Base-by-base conservation (phyloP, 2,888 invertebrate genomes). In the Mayetiola destructor region DNA sequence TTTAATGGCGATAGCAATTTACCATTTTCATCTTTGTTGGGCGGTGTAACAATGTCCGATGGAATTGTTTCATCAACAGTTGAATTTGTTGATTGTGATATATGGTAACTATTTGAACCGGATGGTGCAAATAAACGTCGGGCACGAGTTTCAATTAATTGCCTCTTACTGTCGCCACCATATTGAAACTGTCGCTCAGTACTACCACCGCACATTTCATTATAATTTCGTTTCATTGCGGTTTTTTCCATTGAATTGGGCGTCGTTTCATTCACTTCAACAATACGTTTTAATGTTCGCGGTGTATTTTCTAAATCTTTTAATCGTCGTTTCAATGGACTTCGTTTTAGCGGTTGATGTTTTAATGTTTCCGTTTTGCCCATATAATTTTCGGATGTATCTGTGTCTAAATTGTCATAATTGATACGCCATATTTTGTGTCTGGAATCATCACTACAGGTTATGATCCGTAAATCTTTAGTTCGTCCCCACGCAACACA, bases 371-470 rank as follows among this genome's bases (percentile, higher is more conserved):
- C 77, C 0, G 77, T 75, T 37, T 67, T 67, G 0, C 81, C 81
- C 5, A 69, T 66, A 53, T 73, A 69, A 48, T 70, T 69, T 12
- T 69, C 64, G 3, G 65, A 61, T 12, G 67, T 64, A 14, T 76
- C 70, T 56, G 67, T 68, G 2, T 68, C 65, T 18, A 73, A 64
- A 30, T 67, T 62, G 62, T 80, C 80, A 1, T 69, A 69, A 0
- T 82, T 82, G 37, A 86, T 71, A 53, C 82, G 75, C 88, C 88
- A 89, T 56, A 88, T 76, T 70, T 82, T 82, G 68, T 86, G 85
- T 0, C 80, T 73, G 12, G 84, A 82, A 73, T 91, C 91, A 67
- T 91, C 91, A 55, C 88, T 84, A 69, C 89, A 87, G 0, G 90
- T 90, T 14, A 88, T 83, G 52, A 89, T 70, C 67, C 79, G 79